Evolutionary conservation across 2,888 invertebrate genomes (phyloP).

Genomic region (Chrysolina oricalcia): DNA sequence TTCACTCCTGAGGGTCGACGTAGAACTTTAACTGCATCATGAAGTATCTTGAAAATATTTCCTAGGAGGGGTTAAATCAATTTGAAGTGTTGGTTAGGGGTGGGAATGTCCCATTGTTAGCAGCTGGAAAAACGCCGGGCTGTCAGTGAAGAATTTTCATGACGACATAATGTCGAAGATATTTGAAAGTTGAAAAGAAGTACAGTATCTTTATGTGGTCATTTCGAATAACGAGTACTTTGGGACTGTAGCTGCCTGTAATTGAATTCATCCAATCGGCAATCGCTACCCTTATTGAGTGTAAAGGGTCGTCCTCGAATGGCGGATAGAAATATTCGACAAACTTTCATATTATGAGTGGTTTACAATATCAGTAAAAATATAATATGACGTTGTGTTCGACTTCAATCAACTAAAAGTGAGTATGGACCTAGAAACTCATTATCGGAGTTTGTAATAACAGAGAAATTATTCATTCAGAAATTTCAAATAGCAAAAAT

Average conservation of each 20-base stretch:
- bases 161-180: slow-evolving; percentile 15
- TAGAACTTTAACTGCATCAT: slow-evolving; percentile 18
- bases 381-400: too few relatives aligned
- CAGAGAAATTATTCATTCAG: too few relatives aligned
- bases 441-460: too few relatives aligned
- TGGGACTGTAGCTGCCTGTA: neutral
- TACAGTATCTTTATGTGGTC: slow-evolving; percentile 14
- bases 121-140: slow-evolving; percentile 4
- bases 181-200: slow-evolving; percentile 17
- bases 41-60: slow-evolving; percentile 20
- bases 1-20: slow-evolving; percentile 10
- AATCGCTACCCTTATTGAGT: neutral
- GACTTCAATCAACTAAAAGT: too few relatives aligned
- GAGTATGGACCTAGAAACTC: too few relatives aligned
- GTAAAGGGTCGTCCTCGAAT: neutral
- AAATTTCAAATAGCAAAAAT: too few relatives aligned
- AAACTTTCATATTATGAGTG: neutral
- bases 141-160: slow-evolving; percentile 17
- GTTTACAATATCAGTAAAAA: too few relatives aligned
- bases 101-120: slow-evolving; percentile 13
- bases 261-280: slow-evolving; percentile 9
- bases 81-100: slow-evolving; percentile 20
- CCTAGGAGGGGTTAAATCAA: slow-evolving; percentile 15
- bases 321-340: too few relatives aligned
- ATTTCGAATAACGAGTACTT: slow-evolving; percentile 15